Conservation (phyloP, 2,113 vertebrate species). For the Heloderma charlesbogerti region DNA sequence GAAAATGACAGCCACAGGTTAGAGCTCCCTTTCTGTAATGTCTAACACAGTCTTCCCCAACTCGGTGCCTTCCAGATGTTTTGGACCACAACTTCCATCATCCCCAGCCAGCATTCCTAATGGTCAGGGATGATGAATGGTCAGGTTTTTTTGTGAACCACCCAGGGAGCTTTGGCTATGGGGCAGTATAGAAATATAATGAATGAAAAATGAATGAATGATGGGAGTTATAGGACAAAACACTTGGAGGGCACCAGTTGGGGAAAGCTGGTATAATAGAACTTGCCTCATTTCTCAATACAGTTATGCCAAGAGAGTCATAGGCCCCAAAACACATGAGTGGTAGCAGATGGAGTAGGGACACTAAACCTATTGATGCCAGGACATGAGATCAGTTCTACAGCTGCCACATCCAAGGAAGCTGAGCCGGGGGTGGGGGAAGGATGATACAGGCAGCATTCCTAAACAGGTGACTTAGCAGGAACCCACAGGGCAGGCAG, state of each 20-base stretch:
- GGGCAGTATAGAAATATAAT: too few species aligned
- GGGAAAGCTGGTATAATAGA: not conserved
- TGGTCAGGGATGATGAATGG: too few species aligned
- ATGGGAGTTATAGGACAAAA: too few species aligned
- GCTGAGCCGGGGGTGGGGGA: not conserved
- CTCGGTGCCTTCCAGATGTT: too few species aligned
- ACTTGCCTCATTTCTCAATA: not conserved
- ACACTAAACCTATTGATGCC: not conserved
- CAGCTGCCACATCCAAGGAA: not conserved
- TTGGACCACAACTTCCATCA: too few species aligned
- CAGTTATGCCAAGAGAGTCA: not conserved
- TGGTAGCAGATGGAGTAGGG: not conserved
- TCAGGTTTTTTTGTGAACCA: too few species aligned
- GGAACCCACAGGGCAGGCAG: not conserved
- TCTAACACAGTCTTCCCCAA: not conserved
- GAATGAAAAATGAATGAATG: too few species aligned
- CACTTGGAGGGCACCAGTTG: too few species aligned
- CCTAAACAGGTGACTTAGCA: not conserved
- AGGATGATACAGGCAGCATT: not conserved
- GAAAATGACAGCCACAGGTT: not conserved
- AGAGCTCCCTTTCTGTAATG: not conserved
- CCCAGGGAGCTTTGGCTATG: too few species aligned
- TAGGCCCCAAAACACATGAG: not conserved
- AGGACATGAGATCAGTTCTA: not conserved
- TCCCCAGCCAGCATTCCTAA: too few species aligned